These are phyloP conservation scores for Bagarius yarrelli DNA, from an alignment of 2,113 vertebrate species.

Conservation along the genomic window DNA sequence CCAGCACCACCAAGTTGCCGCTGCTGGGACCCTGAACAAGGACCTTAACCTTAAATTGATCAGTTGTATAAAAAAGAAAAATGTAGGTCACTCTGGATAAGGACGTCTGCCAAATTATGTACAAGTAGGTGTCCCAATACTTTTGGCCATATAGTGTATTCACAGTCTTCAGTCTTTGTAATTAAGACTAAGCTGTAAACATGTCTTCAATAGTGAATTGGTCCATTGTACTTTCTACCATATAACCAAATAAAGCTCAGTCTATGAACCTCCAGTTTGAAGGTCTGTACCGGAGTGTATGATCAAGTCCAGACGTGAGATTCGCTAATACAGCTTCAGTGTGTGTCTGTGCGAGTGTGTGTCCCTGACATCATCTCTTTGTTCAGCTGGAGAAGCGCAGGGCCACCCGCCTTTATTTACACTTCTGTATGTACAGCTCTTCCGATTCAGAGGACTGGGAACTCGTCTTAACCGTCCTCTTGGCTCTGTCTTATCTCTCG, in stretches of 20 bases:
- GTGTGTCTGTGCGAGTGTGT: background rate
- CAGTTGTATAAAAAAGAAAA: too few relatives aligned
- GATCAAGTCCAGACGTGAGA: slow-evolving; percentile 20
- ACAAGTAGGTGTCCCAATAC: too few relatives aligned
- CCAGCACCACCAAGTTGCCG: too few relatives aligned
- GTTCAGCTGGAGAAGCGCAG: slow-evolving; percentile 44
- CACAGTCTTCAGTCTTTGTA: too few relatives aligned
- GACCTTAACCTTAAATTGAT: too few relatives aligned
- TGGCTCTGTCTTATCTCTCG: slow-evolving; percentile 14
- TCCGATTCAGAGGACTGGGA: slow-evolving; percentile 32
- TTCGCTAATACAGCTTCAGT: background rate
- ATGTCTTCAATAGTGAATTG: background rate
- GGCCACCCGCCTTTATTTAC: slow-evolving; percentile 53
- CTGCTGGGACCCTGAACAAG: too few relatives aligned
- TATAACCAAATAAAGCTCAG: background rate
- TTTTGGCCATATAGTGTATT: too few relatives aligned
- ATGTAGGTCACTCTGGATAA: too few relatives aligned
- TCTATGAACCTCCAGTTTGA: background rate
- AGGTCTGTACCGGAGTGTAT: background rate
- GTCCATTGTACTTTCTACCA: background rate
- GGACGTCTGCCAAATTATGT: too few relatives aligned
- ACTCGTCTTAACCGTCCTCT: slow-evolving; percentile 15
- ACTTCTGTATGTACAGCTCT: slow-evolving; percentile 25
- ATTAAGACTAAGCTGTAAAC: background rate
- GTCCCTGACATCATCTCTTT: slow-evolving; percentile 50